Conservation (phyloP, 2,888 invertebrate species). For the Tachina fera region DNA sequence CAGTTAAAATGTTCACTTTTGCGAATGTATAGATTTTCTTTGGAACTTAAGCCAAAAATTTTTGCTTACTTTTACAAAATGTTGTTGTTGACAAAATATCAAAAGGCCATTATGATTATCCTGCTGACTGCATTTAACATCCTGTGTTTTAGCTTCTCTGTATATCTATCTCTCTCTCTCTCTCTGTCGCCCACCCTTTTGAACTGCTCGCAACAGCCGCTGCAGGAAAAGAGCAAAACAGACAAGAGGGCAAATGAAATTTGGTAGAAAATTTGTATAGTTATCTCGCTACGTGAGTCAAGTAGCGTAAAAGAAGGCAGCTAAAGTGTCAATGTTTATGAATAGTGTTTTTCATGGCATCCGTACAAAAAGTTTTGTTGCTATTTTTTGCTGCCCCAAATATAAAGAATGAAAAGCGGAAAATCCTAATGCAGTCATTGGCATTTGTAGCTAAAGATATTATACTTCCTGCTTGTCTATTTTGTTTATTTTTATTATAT, state of each 20-base stretch:
- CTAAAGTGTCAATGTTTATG: constrained; percentile 70
- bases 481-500: background rate
- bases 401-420: constrained; percentile 22
- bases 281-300: constrained; percentile 67
- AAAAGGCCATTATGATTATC: constrained; percentile 72
- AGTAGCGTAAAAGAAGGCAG: constrained; percentile 52
- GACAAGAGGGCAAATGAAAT: constrained; percentile 74
- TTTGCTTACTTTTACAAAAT: constrained; percentile 52
- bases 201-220: background rate
- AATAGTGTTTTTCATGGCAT: constrained; percentile 38
- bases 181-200: background rate
- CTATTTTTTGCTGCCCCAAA: background rate
- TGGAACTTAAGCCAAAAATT: constrained; percentile 19
- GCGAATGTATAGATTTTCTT: constrained; percentile 23
- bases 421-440: constrained; percentile 65
- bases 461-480: constrained; percentile 54
- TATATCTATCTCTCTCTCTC: background rate
- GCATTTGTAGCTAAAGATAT: constrained; percentile 53
- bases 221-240: background rate
- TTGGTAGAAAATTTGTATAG: constrained; percentile 73
- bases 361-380: background rate
- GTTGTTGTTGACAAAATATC: constrained; percentile 60
- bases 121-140: constrained; percentile 71
- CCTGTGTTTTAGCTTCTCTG: constrained; percentile 59
- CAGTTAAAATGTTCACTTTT: constrained; percentile 30